Conservation (phyloP, 2,888 invertebrate species). For the Tetranychus truncatus region DNA sequence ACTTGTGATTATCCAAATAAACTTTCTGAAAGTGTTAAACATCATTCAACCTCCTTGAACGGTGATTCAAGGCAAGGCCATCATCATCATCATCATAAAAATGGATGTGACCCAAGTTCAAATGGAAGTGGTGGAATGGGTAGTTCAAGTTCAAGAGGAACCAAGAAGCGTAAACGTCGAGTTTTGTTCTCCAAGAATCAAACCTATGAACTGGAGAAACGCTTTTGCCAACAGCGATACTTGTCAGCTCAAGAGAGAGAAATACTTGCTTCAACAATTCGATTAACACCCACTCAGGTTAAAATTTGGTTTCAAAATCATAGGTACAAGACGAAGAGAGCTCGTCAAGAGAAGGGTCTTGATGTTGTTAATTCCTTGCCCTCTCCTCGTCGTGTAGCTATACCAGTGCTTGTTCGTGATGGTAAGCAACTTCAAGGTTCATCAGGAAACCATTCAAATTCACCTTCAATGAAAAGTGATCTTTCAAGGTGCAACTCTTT, state of each 20-base stretch:
- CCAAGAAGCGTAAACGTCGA: slow-evolving; percentile 76
- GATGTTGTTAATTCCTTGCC: slow-evolving; percentile 12
- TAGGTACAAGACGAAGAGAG: slow-evolving; percentile 90
- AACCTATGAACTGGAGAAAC: slow-evolving; percentile 85
- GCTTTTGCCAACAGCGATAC: slow-evolving; percentile 94
- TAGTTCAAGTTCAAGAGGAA: too few relatives aligned
- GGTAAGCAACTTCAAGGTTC: slow-evolving; percentile 26
- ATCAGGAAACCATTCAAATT: not conserved
- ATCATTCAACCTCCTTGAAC: too few relatives aligned
- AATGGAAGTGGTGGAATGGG: too few relatives aligned
- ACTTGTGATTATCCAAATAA: not conserved
- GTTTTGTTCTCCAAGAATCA: slow-evolving; percentile 94
- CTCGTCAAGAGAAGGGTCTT: slow-evolving; percentile 91
- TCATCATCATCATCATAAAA: too few relatives aligned
- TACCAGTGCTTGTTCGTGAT: slow-evolving; percentile 36
- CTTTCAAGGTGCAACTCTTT: not conserved
- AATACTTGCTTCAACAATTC: slow-evolving; percentile 83
- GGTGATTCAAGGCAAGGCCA: too few relatives aligned
- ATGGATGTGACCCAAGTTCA: too few relatives aligned
- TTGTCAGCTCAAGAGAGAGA: slow-evolving; percentile 90
- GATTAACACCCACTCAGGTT: slow-evolving; percentile 89
- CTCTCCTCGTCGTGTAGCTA: slow-evolving; percentile 34
- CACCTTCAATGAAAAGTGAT: not conserved
- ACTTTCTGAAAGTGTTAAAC: not conserved
- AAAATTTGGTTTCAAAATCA: slow-evolving; percentile 84